Base-by-base conservation (phyloP, 2,888 invertebrate genomes). In the Axea sp. region DNA sequence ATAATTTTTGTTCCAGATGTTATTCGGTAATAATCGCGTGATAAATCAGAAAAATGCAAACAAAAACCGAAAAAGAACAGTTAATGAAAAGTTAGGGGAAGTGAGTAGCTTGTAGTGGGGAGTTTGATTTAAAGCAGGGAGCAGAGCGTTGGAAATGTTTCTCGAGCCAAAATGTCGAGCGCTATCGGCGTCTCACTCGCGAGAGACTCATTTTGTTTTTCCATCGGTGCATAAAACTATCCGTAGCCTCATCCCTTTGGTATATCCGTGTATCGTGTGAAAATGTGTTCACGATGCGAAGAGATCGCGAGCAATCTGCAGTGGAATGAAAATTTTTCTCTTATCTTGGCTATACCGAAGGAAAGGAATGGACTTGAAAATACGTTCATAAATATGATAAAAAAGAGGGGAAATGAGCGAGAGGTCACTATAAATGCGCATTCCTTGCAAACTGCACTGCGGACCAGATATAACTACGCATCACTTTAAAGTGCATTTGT, bases 291-390 rank as follows among this genome's bases (percentile, higher is more conserved):
- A 26, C 39, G 22, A 28, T 51, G 35, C 53, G 35, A 47, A 19
- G 35, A 14, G 47, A 67, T 72, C 68, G 43, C 55, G 51, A 35
- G 62, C 68, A 78, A 79, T 79, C 69, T 76, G 49, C 72, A 73
- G 72, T 65, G 73, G 72, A 77, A 79, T 78, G 78, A 81, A 82
- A 81, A 78, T 78, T 79, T 67, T 72, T 49, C 53, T 60, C 75
- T 67, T 47, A 49, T 55, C 35, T 37, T 24, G 7, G 19, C 14
- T 8, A 12, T 19, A 14, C 37, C 47, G 12, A 47, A 37, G 39
- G n/a, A n/a, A n/a, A n/a, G n/a, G n/a, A n/a, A n/a, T n/a, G n/a
- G n/a, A n/a, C n/a, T n/a, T n/a, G n/a, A n/a, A n/a, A n/a, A n/a
- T n/a, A n/a, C n/a, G n/a, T n/a, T n/a, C n/a, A n/a, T n/a, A n/a